Base-by-base conservation (phyloP, 2,113 vertebrate genomes). In the Cyphomyrus plagiostoma region DNA sequence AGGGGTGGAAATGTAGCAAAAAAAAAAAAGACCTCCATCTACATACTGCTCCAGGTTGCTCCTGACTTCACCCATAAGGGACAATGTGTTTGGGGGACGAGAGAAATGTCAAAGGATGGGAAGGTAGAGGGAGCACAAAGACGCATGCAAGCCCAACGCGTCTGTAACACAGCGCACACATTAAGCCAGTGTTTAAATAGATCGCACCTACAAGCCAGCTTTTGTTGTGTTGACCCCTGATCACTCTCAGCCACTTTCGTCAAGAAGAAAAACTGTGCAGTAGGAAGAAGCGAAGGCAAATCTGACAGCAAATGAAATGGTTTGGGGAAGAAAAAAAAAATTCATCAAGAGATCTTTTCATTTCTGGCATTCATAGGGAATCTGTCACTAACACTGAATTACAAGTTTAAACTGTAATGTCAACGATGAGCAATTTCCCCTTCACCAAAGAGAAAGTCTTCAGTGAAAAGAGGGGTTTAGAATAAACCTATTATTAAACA, bases 241-340 rank as follows among this genome's bases (percentile, higher is more conserved):
- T 56, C 50, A 87, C 2, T 87, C 21, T 39, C 26, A 56, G 86
- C 35, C 86, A 26, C 21, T 88, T 88, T 74, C 45, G 49, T 48
- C 10, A 39, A 62, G 39, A 23, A 46, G 87, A 56, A 70, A 70
- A 74, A 74, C 62, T 46, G 87, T n/a, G n/a, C 2, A n/a, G 23
- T 62, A 74, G 87, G 45, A 30, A 74, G 52, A 46, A 88, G 6
- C 3, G 5, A n/a, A 45, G 56, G 3, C 35, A 66, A 88, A 88
- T 88, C 49, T 62, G 87, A 88, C 87, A 88, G 87, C 87, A 46
- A 39, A 88, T 88, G 56, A 88, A 88, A 88, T 74, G 52, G 62
- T 48, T 74, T 46, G 42, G 35, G 58, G 13, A 45, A 88, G 58
- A 13, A 45, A 88, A 88, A 66, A 23, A 66, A 23, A 62, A 3